Evolutionary conservation across 2,888 invertebrate genomes (phyloP), one percentile per base, ranked within the genome.

Genomic region (Adelognathus sp.): DNA sequence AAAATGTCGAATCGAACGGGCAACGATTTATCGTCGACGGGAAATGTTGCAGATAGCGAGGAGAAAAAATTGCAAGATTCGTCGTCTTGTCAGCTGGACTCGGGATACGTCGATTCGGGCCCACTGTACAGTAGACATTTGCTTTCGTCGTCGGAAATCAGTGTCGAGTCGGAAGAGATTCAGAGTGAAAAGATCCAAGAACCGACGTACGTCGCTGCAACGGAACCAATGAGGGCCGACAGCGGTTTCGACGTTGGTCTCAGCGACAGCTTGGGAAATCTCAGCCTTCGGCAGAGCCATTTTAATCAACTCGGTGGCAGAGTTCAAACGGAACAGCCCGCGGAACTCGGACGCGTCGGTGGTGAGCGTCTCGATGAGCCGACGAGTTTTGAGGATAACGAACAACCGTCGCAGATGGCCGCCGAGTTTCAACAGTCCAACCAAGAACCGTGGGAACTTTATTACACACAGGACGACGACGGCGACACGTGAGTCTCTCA

Each of bases 401-500:
- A 46, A 46, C 82, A 33, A 82, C 85, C 58, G 36, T 33, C 56
- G 44, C 31, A 50, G 77, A 9, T 24, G n/a, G 1, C 82, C 31
- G 83, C 85, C n/a, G 52, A 46, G 18, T n/a, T n/a, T 27, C 39
- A 54, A 58, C 50, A 60, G 50, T 72, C 67, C 64, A 69, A 78
- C 72, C 83, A 85, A 56, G 86, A 88, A 81, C 92, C 94, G 61
- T 94, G 95, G 94, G 93, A 94, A 86, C 91, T 94, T 83, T 95
- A 95, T 84, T 97, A 95, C 90, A 93, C 94, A 82, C 97, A 96
- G 86, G 96, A 97, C 90, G 95, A 95, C 81, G 96, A 97, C 85
- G 97, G 97, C 83, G 97, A 97, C 91, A 97, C 97, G 97, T 97
- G 93, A 96, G 97, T 95, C 44, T 64, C 44, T 46, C 11, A 24